These are phyloP conservation scores for Acanthosoma haemorrhoidale DNA, from an alignment of 2,888 invertebrate genomes.

Conservation along the genomic window DNA sequence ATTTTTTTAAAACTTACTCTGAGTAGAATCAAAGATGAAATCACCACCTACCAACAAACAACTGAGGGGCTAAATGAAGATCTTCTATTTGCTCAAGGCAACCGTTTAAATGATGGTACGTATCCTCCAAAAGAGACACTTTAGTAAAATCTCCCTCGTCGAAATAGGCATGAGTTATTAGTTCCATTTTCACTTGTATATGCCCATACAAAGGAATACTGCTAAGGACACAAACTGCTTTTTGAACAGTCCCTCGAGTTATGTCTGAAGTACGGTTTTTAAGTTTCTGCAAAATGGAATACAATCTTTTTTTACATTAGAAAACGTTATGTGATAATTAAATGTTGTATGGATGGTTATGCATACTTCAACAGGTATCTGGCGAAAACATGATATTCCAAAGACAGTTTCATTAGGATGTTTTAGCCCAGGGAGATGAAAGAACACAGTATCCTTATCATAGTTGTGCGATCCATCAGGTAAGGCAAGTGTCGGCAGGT, in stretches of 20 bases:
- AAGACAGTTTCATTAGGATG: slow-evolving; percentile 82
- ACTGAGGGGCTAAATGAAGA: slow-evolving; percentile 50
- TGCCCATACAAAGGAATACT: slow-evolving; percentile 87
- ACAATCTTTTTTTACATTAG: not conserved
- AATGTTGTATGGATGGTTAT: too few relatives aligned
- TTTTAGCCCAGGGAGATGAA: slow-evolving; percentile 83
- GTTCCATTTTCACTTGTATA: slow-evolving; percentile 85
- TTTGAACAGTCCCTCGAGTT: slow-evolving; percentile 95
- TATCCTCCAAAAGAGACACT: slow-evolving; percentile 78
- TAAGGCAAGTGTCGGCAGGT: slow-evolving; percentile 90
- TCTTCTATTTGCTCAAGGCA: slow-evolving; percentile 59
- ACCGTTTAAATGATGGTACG: slow-evolving; percentile 83
- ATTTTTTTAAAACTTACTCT: not conserved
- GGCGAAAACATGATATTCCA: slow-evolving; percentile 95
- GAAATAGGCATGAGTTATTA: slow-evolving; percentile 96
- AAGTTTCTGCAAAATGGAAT: slow-evolving; percentile 63
- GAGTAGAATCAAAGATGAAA: not conserved
- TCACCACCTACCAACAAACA: slow-evolving; percentile 59
- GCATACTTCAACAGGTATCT: slow-evolving; percentile 85
- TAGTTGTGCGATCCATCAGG: slow-evolving; percentile 99
- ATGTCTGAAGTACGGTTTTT: slow-evolving; percentile 89
- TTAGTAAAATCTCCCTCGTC: slow-evolving; percentile 89
- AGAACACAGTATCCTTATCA: slow-evolving; percentile 90
- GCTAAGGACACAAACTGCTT: slow-evolving; percentile 93
- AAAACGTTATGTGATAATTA: too few relatives aligned